These are phyloP conservation scores for Drosophila recens DNA, from an alignment of 2,888 invertebrate species.

Conservation along the genomic window DNA sequence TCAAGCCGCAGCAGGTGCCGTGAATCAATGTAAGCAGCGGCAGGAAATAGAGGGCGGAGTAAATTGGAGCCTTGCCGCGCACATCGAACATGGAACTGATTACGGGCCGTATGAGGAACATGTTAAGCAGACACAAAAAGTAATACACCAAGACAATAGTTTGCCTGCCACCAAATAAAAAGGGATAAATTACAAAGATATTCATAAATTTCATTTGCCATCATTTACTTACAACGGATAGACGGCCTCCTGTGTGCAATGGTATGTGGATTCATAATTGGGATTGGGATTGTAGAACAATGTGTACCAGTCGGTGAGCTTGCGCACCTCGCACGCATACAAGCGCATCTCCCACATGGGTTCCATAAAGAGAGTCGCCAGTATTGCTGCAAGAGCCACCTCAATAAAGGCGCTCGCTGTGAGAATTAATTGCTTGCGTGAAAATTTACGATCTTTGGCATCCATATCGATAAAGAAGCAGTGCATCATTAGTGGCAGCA, in stretches of 20 bases:
- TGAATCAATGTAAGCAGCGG: conserved; percentile 95
- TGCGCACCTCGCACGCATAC: conserved; percentile 91
- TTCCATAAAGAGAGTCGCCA: conserved; percentile 92
- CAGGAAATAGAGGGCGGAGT: conserved; percentile 97
- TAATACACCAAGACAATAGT: conserved; percentile 97
- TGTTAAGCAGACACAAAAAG: conserved; percentile 91
- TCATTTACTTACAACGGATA: conserved; percentile 94
- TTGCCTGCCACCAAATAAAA: conserved; percentile 88
- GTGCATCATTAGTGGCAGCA: conserved; percentile 94
- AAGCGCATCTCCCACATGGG: conserved; percentile 92
- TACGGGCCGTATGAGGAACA: conserved; percentile 92
- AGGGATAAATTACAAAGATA: neutral
- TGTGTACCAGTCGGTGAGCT: conserved; percentile 98
- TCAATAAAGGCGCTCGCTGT: conserved; percentile 94
- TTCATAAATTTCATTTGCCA: neutral
- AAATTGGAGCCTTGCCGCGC: conserved; percentile 92
- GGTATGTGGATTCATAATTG: conserved; percentile 89
- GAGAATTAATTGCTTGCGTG: conserved; percentile 90
- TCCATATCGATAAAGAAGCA: conserved; percentile 96
- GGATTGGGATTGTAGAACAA: conserved; percentile 97
- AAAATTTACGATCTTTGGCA: conserved; percentile 91
- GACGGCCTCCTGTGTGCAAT: conserved; percentile 99
- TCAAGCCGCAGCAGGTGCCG: conserved; percentile 94
- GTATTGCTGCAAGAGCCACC: conserved; percentile 90
- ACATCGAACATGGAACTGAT: conserved; percentile 89